Evolutionary conservation across 2,797 vertebrate genomes (phyloP).

Genomic region (Crocidura indochinensis): DNA sequence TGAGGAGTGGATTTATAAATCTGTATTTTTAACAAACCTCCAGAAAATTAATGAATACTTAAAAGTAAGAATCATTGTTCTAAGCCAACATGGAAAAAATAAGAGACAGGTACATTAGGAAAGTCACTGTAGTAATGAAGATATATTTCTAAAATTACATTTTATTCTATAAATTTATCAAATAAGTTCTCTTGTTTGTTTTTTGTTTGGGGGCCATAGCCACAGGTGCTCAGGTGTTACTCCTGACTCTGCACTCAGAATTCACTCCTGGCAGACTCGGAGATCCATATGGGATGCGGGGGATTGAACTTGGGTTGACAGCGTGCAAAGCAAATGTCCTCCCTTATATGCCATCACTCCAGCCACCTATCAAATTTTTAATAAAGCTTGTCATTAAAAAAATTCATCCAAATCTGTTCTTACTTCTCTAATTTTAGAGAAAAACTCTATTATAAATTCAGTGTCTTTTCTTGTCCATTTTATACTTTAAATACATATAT

Average conservation of each 20-base stretch:
- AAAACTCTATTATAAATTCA: not conserved
- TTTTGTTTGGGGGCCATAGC: too few relatives aligned
- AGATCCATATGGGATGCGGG: too few relatives aligned
- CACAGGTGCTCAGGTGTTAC: too few relatives aligned
- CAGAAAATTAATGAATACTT: not conserved
- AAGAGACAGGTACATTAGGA: not conserved
- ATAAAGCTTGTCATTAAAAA: not conserved
- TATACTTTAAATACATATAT: conserved; percentile 1
- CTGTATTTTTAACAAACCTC: not conserved
- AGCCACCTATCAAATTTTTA: not conserved
- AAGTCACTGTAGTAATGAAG: not conserved
- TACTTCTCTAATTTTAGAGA: not conserved
- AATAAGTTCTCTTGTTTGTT: not conserved
- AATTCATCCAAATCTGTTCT: not conserved
- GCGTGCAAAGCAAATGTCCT: too few relatives aligned
- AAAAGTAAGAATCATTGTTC: not conserved
- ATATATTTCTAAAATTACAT: not conserved
- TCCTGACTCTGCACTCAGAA: too few relatives aligned
- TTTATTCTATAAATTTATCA: conserved; percentile 15
- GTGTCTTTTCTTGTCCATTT: not conserved
- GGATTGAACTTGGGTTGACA: too few relatives aligned
- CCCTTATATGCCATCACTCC: too few relatives aligned
- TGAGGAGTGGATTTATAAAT: not conserved
- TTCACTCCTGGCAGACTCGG: too few relatives aligned
- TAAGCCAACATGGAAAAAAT: conserved; percentile 19